Base-by-base conservation (phyloP, 1,140 invertebrate genomes). In the Druon quercuslanigerum region DNA sequence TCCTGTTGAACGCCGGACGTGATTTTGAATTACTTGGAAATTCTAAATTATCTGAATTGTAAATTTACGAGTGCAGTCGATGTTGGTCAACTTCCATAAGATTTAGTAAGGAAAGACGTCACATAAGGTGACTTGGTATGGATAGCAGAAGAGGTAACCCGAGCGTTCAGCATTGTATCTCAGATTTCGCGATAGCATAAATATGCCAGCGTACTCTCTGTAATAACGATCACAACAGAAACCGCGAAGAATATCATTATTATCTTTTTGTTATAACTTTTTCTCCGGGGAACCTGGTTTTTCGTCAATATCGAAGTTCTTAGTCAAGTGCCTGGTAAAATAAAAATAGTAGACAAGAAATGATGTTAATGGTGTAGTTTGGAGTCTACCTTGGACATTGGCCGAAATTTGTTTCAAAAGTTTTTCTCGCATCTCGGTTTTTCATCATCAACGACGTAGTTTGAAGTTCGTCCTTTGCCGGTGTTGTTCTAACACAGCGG, bases 121-220 rank as follows among this genome's bases (percentile, higher is more conserved):
- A 54, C 78, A 71, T 81, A 84, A 78, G 84, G 82, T 83, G 82
- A 82, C 79, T 85, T 79, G 75, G 76, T 75, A 71, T 75, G 74
- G 75, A 78, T 56, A 75, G 76, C 77, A 81, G 73, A 72, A 75
- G 51, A 56, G 73, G 87, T 87, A 87, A 88, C 82, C 74, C 82
- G 86, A 88, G 82, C 84, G 78, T 70, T 46, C 73, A 57, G 84
- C 82, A 86, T 87, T 87, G 87, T 87, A 84, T 86, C 85, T 87
- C 86, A 85, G 82, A 87, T 88, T 88, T 87, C 86, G 86, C 82
- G 85, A 87, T 88, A 87, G 50, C 81, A 87, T 87, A 87, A 87
- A 87, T 87, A 87, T 81, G 79, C 79, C 83, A 85, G 75, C 79
- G 60, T 73, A 73, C 79, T 71, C 81, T 81, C 79, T 83, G 85